Evolutionary conservation across 2,113 vertebrate genomes (phyloP), one percentile per base, ranked within the genome.

Genomic region (Athene noctua): DNA sequence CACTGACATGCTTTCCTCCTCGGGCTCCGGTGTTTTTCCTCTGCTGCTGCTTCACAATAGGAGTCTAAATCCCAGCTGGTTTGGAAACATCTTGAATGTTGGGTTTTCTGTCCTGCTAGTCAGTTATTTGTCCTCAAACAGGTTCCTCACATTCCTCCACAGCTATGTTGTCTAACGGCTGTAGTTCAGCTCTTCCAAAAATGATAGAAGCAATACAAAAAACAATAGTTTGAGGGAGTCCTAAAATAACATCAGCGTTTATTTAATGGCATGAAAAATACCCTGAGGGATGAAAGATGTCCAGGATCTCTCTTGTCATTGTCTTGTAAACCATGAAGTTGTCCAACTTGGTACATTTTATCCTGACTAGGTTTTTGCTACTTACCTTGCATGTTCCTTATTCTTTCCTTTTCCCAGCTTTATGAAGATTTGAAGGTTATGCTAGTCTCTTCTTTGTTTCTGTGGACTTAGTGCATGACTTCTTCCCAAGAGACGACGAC

Each of bases 11-110:
- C 36, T 80, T 89, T 62, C 25, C 26, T 94, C 61, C 79, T 72
- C 59, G 63, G 38, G 19, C 57, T 88, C 36, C 80, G 80, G 42
- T 52, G 11, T 75, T 90, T 92, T 95, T 88, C n/a, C 26, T 55
- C 62, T 95, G 49, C 67, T 96, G 65, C 51, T 88, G 26, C 63
- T 75, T 92, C 38, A 32, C 40, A 88, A 78, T 62, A 66, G 55
- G 30, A 96, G 65, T 77, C 58, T 80, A 91, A 83, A 86, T 94
- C 63, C 44, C 46, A 73, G 25, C 34, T 94, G 72, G 83, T 96
- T 88, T 80, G 62, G 79, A 92, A 95, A 68, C 32, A 75, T 80
- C 25, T 47, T 82, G 67, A 84, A 67, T 95, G 42, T 82, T 58
- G 94, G 27, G 27, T 6, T 77, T 66, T 40, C 81, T 70, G 36